Percentiles rank a stretch among this genome's conserved stretches.
phyloP scores from a whole-genome alignment of 2,888 invertebrate genomes.

The Macrophya annulata region DNA sequence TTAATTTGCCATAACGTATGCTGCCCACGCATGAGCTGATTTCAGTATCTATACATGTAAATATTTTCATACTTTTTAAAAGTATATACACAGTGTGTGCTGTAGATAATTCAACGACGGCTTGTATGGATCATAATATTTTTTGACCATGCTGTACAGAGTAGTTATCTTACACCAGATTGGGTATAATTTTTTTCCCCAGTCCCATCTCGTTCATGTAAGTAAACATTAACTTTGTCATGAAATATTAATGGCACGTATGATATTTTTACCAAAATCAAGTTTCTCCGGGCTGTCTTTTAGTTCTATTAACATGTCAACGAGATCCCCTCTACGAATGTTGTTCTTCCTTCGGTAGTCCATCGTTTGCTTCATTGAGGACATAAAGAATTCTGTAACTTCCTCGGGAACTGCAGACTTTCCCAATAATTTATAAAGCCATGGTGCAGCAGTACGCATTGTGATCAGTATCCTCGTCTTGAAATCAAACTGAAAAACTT shows the following conservation, averaged over 20 bases:
- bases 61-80: background rate
- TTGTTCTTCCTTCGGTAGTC: slow-evolving; percentile 76
- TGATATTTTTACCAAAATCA: slow-evolving; percentile 57
- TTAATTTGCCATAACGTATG: background rate
- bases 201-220: background rate
- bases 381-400: slow-evolving; percentile 71
- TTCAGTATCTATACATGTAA: background rate
- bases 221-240: background rate
- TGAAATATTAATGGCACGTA: background rate
- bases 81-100: background rate
- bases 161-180: background rate
- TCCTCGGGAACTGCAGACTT: slow-evolving; percentile 64
- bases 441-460: slow-evolving; percentile 62
- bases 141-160: background rate
- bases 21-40: background rate
- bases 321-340: slow-evolving; percentile 78
- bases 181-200: background rate
- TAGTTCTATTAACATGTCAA: slow-evolving; percentile 77
- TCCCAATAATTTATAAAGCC: slow-evolving; percentile 64
- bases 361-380: slow-evolving; percentile 73
- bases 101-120: background rate
- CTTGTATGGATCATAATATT: background rate
- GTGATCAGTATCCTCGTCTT: slow-evolving; percentile 45
- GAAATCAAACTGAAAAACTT: slow-evolving; percentile 65
- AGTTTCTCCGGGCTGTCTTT: slow-evolving; percentile 63